Conservation (phyloP, 2,888 invertebrate genomes). For the Eudiplozoon nipponicum region DNA sequence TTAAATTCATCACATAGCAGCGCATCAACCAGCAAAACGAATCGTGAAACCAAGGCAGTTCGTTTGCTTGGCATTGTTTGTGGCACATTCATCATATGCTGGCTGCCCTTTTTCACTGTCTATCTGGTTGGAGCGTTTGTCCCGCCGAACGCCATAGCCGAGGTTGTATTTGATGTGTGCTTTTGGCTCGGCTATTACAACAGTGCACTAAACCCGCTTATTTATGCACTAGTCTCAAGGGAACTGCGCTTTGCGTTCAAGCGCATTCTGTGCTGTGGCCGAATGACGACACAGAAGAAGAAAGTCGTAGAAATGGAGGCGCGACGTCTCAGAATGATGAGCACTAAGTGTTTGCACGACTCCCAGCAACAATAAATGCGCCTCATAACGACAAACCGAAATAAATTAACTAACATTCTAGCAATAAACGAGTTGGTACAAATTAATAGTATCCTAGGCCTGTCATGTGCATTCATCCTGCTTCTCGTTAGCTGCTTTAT, state of each 20-base stretch:
- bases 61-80: constrained; percentile 83
- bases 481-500: too few species aligned
- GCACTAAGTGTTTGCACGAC: too few species aligned
- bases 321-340: too few species aligned
- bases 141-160: constrained; percentile 35
- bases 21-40: constrained; percentile 3
- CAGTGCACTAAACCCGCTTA: constrained; percentile 68
- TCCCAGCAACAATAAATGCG: too few species aligned
- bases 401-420: too few species aligned
- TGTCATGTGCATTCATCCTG: too few species aligned
- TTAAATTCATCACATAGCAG: too few species aligned
- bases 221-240: constrained; percentile 67
- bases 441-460: too few species aligned
- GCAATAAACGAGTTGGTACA: too few species aligned
- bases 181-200: constrained; percentile 94
- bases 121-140: constrained; percentile 62
- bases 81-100: constrained; percentile 74
- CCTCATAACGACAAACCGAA: too few species aligned
- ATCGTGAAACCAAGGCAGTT: constrained; percentile 66
- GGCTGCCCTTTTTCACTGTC: constrained; percentile 36
- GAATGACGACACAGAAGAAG: too few species aligned
- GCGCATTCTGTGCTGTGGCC: constrained; percentile 44
- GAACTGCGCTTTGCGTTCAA: constrained; percentile 77
- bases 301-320: too few species aligned
- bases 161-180: constrained; percentile 56